Evolutionary conservation across 2,113 vertebrate genomes (phyloP).

Genomic region (Centrocercus urophasianus): DNA sequence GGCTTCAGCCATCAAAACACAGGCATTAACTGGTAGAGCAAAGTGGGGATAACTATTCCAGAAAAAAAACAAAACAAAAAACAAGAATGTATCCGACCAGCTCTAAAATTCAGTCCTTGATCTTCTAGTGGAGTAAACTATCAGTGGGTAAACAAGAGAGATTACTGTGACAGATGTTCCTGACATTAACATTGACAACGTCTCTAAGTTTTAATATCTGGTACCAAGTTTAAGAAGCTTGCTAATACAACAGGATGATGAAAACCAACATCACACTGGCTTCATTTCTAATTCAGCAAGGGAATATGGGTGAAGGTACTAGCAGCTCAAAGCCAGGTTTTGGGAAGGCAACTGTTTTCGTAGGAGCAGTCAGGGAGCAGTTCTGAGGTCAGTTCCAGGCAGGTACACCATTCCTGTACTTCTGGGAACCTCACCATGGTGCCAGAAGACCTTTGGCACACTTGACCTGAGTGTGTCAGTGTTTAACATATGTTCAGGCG

Average conservation of each 20-base stretch:
- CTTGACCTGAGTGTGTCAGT: background rate
- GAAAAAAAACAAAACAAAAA: background rate
- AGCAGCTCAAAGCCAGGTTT: background rate
- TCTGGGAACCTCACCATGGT: background rate
- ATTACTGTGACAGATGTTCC: background rate
- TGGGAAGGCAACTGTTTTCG: background rate
- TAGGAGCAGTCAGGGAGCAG: background rate
- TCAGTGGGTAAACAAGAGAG: background rate
- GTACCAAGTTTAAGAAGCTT: background rate
- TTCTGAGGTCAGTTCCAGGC: background rate
- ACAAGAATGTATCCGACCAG: background rate
- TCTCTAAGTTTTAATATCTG: background rate
- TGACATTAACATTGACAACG: background rate
- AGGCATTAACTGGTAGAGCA: background rate
- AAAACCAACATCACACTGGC: rapidly evolving
- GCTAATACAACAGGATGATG: background rate
- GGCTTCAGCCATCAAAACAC: background rate
- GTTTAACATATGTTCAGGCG: background rate
- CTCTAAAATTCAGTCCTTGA: background rate
- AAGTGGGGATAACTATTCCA: background rate
- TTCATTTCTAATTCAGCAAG: rapidly evolving
- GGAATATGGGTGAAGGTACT: background rate
- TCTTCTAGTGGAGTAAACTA: background rate
- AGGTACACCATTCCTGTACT: rapidly evolving
- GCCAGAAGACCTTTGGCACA: background rate